These are phyloP conservation scores for Parauchenoglanis punctatus DNA, from an alignment of 2,797 vertebrate species.

Conservation along the genomic window DNA sequence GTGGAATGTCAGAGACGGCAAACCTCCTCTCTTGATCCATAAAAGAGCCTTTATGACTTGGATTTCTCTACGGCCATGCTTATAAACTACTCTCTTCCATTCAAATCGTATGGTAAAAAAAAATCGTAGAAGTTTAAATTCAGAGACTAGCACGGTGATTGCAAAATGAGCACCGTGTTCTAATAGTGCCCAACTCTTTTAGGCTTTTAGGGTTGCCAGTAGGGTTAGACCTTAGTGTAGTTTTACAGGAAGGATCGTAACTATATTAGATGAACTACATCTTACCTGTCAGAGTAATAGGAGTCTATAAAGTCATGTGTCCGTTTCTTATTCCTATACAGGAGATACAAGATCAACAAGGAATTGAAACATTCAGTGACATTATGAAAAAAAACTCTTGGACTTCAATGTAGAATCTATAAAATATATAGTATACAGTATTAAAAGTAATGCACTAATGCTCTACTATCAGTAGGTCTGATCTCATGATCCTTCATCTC, in stretches of 20 bases:
- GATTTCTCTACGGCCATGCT: neutral
- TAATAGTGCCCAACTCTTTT: neutral
- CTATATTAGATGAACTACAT: conserved; percentile 27
- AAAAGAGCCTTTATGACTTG: neutral
- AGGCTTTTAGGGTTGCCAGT: neutral
- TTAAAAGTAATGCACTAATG: neutral
- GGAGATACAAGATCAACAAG: neutral
- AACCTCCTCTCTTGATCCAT: neutral
- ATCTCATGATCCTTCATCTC: neutral
- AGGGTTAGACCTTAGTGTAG: neutral
- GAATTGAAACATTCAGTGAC: neutral
- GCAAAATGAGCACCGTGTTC: neutral
- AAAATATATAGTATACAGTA: neutral
- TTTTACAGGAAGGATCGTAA: neutral
- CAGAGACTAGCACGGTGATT: neutral
- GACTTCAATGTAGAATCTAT: neutral
- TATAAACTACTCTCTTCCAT: neutral
- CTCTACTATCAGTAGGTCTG: neutral
- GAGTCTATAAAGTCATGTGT: conserved; percentile 82
- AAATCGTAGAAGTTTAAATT: neutral
- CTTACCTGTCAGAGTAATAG: conserved; percentile 85
- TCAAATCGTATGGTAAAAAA: neutral
- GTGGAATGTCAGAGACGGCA: neutral
- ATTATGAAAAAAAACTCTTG: neutral
- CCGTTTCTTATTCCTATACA: conserved; percentile 80